Evolutionary conservation across 2,888 invertebrate genomes (phyloP).

Genomic region (Drosophila tripunctata): DNA sequence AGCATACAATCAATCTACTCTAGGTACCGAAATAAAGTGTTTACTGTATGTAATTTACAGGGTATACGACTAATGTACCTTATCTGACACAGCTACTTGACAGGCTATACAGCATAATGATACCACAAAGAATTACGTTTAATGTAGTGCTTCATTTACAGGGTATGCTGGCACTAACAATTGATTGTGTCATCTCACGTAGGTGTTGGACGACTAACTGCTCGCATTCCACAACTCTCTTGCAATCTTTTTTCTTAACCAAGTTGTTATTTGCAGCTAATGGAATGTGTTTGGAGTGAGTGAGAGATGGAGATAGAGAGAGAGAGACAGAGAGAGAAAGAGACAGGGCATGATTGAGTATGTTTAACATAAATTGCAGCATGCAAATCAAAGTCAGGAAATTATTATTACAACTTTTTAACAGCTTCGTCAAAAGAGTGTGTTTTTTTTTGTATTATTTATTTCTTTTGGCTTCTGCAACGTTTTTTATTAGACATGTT

Average conservation of each 20-base stretch:
- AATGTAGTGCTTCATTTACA: slow-evolving; percentile 2
- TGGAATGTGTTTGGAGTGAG: not conserved
- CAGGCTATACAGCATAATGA: not conserved
- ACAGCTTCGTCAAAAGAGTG: slow-evolving; percentile 42
- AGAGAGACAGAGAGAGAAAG: not conserved
- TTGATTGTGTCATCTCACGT: slow-evolving; percentile 30
- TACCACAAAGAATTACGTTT: too few relatives aligned
- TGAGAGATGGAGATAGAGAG: not conserved
- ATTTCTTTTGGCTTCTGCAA: not conserved
- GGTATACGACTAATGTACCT: too few relatives aligned
- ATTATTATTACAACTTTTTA: slow-evolving; percentile 72
- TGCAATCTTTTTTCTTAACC: slow-evolving; percentile 7
- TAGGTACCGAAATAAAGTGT: too few relatives aligned
- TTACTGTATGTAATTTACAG: too few relatives aligned
- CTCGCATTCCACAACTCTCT: slow-evolving; percentile 11
- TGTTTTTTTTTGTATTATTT: not conserved
- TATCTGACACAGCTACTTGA: too few relatives aligned
- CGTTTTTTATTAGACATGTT: slow-evolving; percentile 50
- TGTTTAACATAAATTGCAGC: slow-evolving; percentile 45
- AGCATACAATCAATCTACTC: too few relatives aligned
- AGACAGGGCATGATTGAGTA: slow-evolving; percentile 37
- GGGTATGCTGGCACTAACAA: slow-evolving; percentile 1
- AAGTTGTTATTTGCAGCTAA: not conserved
- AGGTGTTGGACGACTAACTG: slow-evolving; percentile 40
- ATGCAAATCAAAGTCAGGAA: slow-evolving; percentile 76